Evolutionary conservation across 2,113 vertebrate species (phyloP), one percentile per base, ranked within the genome.

Genomic region (Podilymbus podiceps): DNA sequence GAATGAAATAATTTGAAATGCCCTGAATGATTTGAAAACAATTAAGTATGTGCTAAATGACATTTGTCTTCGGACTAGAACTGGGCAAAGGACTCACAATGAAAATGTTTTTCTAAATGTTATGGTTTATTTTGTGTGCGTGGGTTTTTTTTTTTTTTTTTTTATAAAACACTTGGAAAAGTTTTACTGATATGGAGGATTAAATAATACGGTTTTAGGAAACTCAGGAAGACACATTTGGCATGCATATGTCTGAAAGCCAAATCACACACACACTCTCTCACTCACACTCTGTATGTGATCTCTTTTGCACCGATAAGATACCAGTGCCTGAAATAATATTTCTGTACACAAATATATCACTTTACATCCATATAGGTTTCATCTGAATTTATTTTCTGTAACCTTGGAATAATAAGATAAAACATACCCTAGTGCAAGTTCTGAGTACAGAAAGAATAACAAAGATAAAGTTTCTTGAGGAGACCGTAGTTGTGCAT

Each of bases 1-100:
- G 89, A 96, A 97, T 56, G 58, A 92, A 97, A 89, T 90, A 93
- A 97, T 44, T 85, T 90, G 35, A 97, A 93, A 94, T 83, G 68
- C 18, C 38, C 30, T 31, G 88, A 82, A 80, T 55, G 28, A 46
- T 80, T 42, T 96, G 85, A 93, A 88, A 79, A 80, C 49, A 81
- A 66, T 74, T 80, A 94, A 47, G 19, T 89, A 49, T 67, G 28
- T 87, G 62, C 38, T 79, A 67, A 89, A 64, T 30, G 2, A 4
- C 19, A 13, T 49, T 87, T 83, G 35, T 84, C 53, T 80, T 40
- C 14, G 52, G 31, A 59, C 6, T 44, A 40, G 20, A 84, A 74
- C 5, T 50, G 24, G 69, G 25, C 16, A 77, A 80, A 90, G 31
- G 8, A 68, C 15, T 79, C 12, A 4, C 0, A 1, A 3, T n/a